Conservation (phyloP, 1,140 invertebrate species). For the Lepidostoma basale region DNA sequence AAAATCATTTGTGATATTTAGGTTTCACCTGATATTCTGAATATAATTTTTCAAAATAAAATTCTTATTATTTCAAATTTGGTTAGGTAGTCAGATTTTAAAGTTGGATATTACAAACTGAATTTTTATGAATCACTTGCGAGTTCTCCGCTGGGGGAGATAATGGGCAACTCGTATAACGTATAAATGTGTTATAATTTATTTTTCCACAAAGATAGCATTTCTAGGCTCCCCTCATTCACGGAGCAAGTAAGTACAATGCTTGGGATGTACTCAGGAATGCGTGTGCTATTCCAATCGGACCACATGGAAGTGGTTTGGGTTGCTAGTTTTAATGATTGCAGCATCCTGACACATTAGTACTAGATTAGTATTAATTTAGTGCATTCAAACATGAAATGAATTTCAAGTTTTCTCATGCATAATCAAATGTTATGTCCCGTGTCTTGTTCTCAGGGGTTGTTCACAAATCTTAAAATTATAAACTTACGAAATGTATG, state of each 20-base stretch:
- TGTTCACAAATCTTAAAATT: conserved; percentile 22
- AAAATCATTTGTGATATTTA: too few relatives aligned
- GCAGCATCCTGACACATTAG: conserved; percentile 34
- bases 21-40: too few relatives aligned
- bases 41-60: too few relatives aligned
- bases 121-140: too few relatives aligned
- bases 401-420: conserved; percentile 33
- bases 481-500: not conserved
- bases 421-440: conserved; percentile 18
- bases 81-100: too few relatives aligned
- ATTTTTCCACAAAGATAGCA: conserved; percentile 20
- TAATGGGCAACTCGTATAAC: too few relatives aligned
- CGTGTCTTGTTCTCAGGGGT: conserved; percentile 16
- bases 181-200: too few relatives aligned
- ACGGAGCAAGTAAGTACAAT: conserved; percentile 46
- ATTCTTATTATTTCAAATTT: too few relatives aligned
- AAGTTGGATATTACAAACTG: too few relatives aligned
- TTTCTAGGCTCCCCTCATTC: conserved; percentile 41
- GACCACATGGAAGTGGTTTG: conserved; percentile 42
- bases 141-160: too few relatives aligned
- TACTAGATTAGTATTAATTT: conserved; percentile 38
- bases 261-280: conserved; percentile 14
- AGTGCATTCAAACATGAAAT: conserved; percentile 23
- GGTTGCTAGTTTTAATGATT: conserved; percentile 35
- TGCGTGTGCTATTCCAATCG: conserved; percentile 39